Base-by-base conservation (phyloP, 35 echinoderm and acorn worm species). In the Lytechinus pictus region DNA sequence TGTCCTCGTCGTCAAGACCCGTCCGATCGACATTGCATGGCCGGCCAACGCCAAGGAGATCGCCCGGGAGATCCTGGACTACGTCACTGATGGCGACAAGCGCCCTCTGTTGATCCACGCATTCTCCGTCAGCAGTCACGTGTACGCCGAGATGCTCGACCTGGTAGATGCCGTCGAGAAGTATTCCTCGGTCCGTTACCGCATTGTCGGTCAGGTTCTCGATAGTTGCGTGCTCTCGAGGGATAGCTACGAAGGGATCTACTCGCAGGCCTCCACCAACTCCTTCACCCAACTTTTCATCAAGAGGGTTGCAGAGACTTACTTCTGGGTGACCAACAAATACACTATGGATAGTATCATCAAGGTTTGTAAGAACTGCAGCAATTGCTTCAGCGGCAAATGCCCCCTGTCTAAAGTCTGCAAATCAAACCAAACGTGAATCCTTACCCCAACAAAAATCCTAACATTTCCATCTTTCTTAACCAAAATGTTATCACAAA, bases 281-380 rank as follows among this genome's bases (percentile, higher is more conserved):
- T 87, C 71, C 5, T 88, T 96, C 66, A 94, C 92, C 6, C 86
- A 86, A 9, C 94, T 96, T 54, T 1, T 96, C 52, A 86, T 96
- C 56, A 96, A 96, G 96, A 53, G 91, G 5, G 12, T 94, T 13
- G 86, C 86, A 66, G 96, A 94, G 44, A 94, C 92, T 3, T 96
- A 96, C 79, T 96, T 96, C 55, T 96, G 96, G 96, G 10, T 96
- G 28, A 96, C 96, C 10, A 93, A 94, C 27, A 96, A 96, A 54
- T 96, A 96, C 96, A 96, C 96, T 8, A 54, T 96, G 44, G 86
- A 94, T 24, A 94, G 71, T 19, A 96, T 96, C 28, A 79, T 94
- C 28, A 94, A 94, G 86, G 92, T 93, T 8, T 12, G 92, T 79
- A 79, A 14, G 66, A 79, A 79, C 66, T 4, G 19, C 19, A 21